Conservation (phyloP, 2,888 invertebrate genomes). For the Gasteruption jaculator region DNA sequence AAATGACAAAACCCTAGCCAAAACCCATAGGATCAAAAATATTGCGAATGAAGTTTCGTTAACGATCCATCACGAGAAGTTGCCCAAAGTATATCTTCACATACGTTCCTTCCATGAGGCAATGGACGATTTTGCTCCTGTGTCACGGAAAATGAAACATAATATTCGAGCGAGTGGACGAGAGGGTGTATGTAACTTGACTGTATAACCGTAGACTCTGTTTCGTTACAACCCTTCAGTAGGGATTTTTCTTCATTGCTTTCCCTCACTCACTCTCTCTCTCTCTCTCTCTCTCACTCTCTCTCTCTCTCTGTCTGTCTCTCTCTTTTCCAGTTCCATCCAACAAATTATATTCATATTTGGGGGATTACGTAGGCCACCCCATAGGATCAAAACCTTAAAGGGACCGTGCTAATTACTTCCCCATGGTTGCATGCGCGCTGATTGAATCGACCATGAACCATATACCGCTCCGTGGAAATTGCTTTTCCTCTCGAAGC, state of each 20-base stretch:
- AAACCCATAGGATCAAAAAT: too few relatives aligned
- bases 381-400: slow-evolving; percentile 44
- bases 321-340: slow-evolving; percentile 19
- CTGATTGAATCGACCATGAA: slow-evolving; percentile 49
- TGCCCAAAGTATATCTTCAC: too few relatives aligned
- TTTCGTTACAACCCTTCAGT: too few relatives aligned
- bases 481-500: too few relatives aligned
- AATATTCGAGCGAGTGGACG: too few relatives aligned
- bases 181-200: too few relatives aligned
- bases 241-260: too few relatives aligned
- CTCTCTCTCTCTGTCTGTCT: slow-evolving; percentile 6
- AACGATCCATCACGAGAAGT: too few relatives aligned
- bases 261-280: slow-evolving; percentile 1
- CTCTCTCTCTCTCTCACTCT: slow-evolving; percentile 11
- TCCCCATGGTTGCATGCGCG: slow-evolving; percentile 33
- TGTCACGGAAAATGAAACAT: slow-evolving; percentile 15
- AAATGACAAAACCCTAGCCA: too few relatives aligned
- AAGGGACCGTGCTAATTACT: slow-evolving; percentile 48
- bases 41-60: too few relatives aligned
- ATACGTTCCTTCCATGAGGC: too few relatives aligned
- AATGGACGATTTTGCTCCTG: background rate
- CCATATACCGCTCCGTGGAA: slow-evolving; percentile 30
- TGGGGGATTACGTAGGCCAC: slow-evolving; percentile 43
- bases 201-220: too few relatives aligned
- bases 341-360: slow-evolving; percentile 50